Percentiles rank a stretch among this genome's conserved stretches.
Conservation (phyloP, 2,888 invertebrate genomes). For the Pseudolycoriella hygida region DNA sequence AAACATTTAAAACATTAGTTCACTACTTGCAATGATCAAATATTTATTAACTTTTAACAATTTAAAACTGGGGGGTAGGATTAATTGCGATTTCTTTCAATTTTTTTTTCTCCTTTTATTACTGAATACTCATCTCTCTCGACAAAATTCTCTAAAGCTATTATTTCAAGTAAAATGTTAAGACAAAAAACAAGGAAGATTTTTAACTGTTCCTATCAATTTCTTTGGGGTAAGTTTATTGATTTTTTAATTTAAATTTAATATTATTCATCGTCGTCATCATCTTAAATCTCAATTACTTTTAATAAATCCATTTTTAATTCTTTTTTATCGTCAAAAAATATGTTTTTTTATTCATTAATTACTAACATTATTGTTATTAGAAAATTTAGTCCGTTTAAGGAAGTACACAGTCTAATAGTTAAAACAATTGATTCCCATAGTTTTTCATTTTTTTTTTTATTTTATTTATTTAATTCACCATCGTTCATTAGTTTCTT, state of each 20-base stretch:
- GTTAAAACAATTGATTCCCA: constrained; percentile 9
- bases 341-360: constrained; percentile 2
- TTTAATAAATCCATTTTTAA: no score
- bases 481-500: no score
- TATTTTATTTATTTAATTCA: background rate
- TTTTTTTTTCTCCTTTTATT: background rate
- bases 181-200: no score
- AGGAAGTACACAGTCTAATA: constrained; percentile 9
- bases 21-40: background rate
- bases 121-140: no score
- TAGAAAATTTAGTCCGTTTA: constrained; percentile 7
- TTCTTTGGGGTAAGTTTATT: background rate
- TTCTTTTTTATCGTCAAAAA: background rate
- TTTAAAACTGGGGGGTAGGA: background rate
- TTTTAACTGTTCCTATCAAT: background rate
- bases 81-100: background rate
- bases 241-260: background rate
- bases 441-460: constrained; percentile 7
- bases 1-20: background rate
- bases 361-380: background rate
- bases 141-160: no score
- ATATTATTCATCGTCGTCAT: background rate
- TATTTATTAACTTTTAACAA: background rate
- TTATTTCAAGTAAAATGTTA: no score
- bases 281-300: background rate